A percentile compares a stretch with the other conserved stretches of the same genome.
Evolutionary conservation across 1,140 invertebrate species (phyloP).

Genomic region (Archivesica marissinica): DNA sequence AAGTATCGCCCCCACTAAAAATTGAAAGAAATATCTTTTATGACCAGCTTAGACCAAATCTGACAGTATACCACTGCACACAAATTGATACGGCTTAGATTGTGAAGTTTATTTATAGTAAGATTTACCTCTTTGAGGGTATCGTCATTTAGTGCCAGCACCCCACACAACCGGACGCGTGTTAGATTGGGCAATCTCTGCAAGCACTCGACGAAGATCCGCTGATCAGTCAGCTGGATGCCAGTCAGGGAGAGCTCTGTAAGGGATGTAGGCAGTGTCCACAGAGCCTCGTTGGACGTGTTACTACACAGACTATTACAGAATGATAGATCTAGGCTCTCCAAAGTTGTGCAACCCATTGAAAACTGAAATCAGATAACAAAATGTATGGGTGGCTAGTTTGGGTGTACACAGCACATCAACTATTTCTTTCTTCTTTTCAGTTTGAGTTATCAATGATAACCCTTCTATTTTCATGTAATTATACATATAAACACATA

Average conservation of each 20-base stretch:
- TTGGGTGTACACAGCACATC: no score
- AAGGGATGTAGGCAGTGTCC: slow-evolving; percentile 77
- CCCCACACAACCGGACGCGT: slow-evolving; percentile 77
- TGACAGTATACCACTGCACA: no score
- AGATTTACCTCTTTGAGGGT: slow-evolving; percentile 74
- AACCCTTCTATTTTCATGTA: no score
- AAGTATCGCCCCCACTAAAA: no score
- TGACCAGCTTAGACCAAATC: no score
- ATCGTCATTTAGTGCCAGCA: slow-evolving; percentile 77
- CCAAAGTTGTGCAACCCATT: slow-evolving; percentile 75
- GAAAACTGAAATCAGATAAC: slow-evolving; percentile 72
- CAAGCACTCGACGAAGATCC: slow-evolving; percentile 76
- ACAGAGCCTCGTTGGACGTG: slow-evolving; percentile 73
- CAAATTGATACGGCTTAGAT: no score
- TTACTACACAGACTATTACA: slow-evolving; percentile 72
- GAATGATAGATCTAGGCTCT: slow-evolving; percentile 79
- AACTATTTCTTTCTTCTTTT: no score
- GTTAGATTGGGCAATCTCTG: slow-evolving; percentile 72
- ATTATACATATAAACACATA: no score
- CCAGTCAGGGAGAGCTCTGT: slow-evolving; percentile 78
- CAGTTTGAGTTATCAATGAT: no score
- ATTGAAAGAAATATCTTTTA: no score
- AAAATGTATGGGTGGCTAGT: no score
- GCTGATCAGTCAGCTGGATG: slow-evolving; percentile 72
- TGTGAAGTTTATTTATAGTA: no score